Base-by-base conservation (phyloP, 2,888 invertebrate species). In the Melangyna quadrimaculata region DNA sequence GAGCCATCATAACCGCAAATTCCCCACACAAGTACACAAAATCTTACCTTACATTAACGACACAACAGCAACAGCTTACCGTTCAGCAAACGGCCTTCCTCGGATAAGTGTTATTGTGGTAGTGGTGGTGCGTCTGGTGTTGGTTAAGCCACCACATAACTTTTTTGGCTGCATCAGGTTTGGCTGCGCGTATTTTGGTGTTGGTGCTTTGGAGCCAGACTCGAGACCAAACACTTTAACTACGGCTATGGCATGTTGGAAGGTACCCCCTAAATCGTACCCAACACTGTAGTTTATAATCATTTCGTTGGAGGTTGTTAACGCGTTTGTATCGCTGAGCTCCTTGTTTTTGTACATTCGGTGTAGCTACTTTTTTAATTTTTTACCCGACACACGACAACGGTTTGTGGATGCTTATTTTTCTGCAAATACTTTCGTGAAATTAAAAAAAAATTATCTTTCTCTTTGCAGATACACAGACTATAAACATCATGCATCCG, bases 261-360 rank as follows among this genome's bases (percentile, higher is more conserved):
- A 35, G 77, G 82, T 81, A 82, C 81, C 87, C 73, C 82, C 87
- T 75, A 73, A 82, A 87, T 81, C 86, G 77, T 77, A 40, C 72
- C 86, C 69, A 86, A 87, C 83, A 91, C 91, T 90, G 90, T 90
- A 90, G 91, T 91, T 91, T 91, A 91, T 90, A 91, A 91, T 92
- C 92, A 92, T 92, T 92, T 92, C 90, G 90, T 91, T 91, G 89
- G 90, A 91, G 92, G 90, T 91, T 91, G 92, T 91, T 91, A 90
- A 91, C 91, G 91, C 89, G 91, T 90, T 90, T 89, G 90, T 92
- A 91, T 91, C 92, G 91, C 87, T 82, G 88, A 87, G 81, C 80
- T 87, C 82, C 75, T 82, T 81, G 69, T 83, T 86, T 78, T 51
- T 27, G n/a, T n/a, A 37, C 48, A 63, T 48, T 51, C 51, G 32